Base-by-base conservation (phyloP, 2,888 invertebrate genomes). In the Mesoligia furuncula region DNA sequence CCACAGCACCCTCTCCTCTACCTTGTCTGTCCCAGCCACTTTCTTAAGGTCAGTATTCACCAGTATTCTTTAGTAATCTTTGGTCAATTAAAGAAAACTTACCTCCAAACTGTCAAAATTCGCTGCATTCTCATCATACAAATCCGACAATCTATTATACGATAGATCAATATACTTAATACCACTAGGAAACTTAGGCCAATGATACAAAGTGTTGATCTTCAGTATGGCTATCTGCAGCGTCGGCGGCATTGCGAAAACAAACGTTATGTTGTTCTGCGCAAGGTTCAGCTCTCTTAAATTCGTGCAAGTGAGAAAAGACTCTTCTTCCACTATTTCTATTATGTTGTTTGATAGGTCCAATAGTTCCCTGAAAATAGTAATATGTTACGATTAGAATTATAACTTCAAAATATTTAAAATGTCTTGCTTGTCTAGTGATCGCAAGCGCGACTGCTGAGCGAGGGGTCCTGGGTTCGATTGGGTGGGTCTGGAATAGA, bases 321-420 rank as follows among this genome's bases (percentile, higher is more conserved):
- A 90, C 15, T 94, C 93, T 74, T 95, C 93, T 90, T 97, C 96
- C 11, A 97, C 92, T 8, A 95, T 93, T 87, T 95, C 95, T 80
- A 97, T 96, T 70, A 93, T 91, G 87, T 97, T 97, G 91, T 95
- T 95, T 51, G 97, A 97, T 69, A 97, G 83, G 73, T 96, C 96
- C 70, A 97, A 86, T 13, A 95, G 90, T 90, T 97, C 96, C 42
- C 97, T 97, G 93, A 42, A 94, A 93, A 77, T 8, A 48, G 1
- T 11, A 68, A 64, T 24, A 42, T 1, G 7, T 39, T 7, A 61
- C 24, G 1, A 39, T 61, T 59, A 62, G 0, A 64, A 51, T 51
- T 51, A 8, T 51, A 20, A 51, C 17, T 51, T 0, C 51, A 51
- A 20, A 51, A 7, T 51, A 20, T 51, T 6, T 20, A 17, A 48